Base-by-base conservation (phyloP, 2,113 vertebrate species). In the Syrrhaptes paradoxus region DNA sequence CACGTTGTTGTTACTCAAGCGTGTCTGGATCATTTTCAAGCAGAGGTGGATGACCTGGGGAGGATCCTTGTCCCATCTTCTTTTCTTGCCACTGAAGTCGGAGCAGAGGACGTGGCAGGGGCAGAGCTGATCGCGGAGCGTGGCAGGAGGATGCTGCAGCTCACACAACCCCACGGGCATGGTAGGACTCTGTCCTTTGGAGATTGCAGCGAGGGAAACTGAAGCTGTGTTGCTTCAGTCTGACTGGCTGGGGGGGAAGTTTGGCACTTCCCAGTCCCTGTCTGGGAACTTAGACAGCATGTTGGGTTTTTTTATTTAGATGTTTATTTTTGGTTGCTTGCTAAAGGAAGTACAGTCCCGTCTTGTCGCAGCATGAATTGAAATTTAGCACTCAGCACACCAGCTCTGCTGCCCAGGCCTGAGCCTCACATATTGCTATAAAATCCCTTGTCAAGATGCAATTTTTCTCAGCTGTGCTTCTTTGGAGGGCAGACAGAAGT, bases 151-250 rank as follows among this genome's bases (percentile, higher is more conserved):
- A 11, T 59, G 38, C 61, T 46, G 34, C 34, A 52, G 36, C 0
- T 0, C 46, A 3, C 7, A 1, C 0, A 0, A 4, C 57, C 26
- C 76, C 1, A 0, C 0, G 0, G 57, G 29, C 82, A 46, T 16
- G 1, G 0, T 12, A 18, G 62, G n/a, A 58, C 46, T n/a, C 59
- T 86, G 62, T 34, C 46, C 32, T 45, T 52, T 17, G 51, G 61
- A 54, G 43, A 32, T 1, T 79, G 59, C 46, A 73, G 46, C 0
- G 0, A 46, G 54, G n/a, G 63, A 89, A 90, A 25, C 68, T 51
- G 73, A n/a, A n/a, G n/a, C 84, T 82, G 80, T 2, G 0, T 59
- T 87, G 36, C 74, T 83, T 82, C 72, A 41, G 31, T 58, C 89
- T 75, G 52, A 32, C 52, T 58, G 75, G 51, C 79, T 80, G n/a